A percentile compares a stretch with the other conserved stretches of the same genome.
Evolutionary conservation across 2,113 vertebrate species (phyloP).

Genomic region (Callionymus lyra): DNA sequence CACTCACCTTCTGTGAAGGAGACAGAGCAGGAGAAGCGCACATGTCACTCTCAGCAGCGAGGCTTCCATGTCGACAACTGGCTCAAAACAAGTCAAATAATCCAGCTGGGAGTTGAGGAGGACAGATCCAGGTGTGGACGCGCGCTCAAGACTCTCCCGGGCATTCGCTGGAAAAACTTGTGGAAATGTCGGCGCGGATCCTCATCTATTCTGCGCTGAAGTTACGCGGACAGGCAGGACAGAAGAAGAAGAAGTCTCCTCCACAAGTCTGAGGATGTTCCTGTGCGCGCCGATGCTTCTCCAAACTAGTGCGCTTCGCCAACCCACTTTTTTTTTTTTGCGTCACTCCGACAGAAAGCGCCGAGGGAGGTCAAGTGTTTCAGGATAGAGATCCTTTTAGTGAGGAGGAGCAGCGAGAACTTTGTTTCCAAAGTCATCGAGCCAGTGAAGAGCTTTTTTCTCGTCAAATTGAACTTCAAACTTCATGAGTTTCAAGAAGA

Average conservation of each 20-base stretch:
- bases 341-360: constrained; percentile 57
- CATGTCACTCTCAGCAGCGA: constrained; percentile 47
- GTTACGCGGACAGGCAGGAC: not conserved
- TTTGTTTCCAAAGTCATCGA: too few relatives aligned
- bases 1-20: constrained; percentile 63
- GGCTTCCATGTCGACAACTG: constrained; percentile 48
- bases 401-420: constrained; percentile 36
- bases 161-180: too few relatives aligned
- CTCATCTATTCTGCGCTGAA: too few relatives aligned
- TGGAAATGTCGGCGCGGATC: too few relatives aligned
- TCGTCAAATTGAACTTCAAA: too few relatives aligned
- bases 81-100: constrained; percentile 31
- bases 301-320: constrained; percentile 59
- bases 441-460: too few relatives aligned
- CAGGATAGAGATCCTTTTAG: constrained; percentile 42
- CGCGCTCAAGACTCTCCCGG: constrained; percentile 10
- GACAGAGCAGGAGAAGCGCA: constrained; percentile 45
- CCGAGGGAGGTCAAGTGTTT: constrained; percentile 52
- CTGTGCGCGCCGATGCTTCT: constrained; percentile 51
- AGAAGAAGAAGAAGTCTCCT: constrained; percentile 21
- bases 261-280: constrained; percentile 48
- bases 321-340: constrained; percentile 61
- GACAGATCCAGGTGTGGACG: constrained; percentile 1
- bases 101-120: constrained; percentile 17
- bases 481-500: too few relatives aligned